Base-by-base conservation (phyloP, 1,140 invertebrate genomes). In the Ceratoteleas bidentatus region DNA sequence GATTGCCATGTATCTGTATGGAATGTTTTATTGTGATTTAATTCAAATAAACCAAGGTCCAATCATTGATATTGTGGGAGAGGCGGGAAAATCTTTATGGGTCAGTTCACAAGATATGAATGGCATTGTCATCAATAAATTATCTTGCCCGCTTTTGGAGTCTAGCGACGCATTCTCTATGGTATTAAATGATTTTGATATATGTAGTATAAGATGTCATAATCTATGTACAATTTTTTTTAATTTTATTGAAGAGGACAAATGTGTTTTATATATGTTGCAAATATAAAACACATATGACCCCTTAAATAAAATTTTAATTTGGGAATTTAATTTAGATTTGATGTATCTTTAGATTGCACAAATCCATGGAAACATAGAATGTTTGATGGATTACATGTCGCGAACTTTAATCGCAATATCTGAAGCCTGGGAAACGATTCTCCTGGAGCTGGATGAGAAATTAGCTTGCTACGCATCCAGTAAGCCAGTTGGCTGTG, bases 391-490 rank as follows among this genome's bases (percentile, higher is more conserved):
- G 86, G 94, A 94, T 84, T 96, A 97, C 87, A 92, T 97, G 32
- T 94, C 94, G 38, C 94, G 94, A 81, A 96, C 96, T 2, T 94
- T 97, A 87, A 93, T 94, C 81, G 95, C 96, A n/a, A 96, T 98
- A 84, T 95, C 94, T 50, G 97, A 98, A 92, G 96, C 97, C 0
- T 99, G 97, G 97, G 98, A 99, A 91, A 97, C 97, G 73, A 97
- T 98, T 84, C 92, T 99, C 11, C 87, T 98, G 16, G 98, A 99
- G 92, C 97, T 99, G 94, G 97, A 99, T 89, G 95, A 96, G 50
- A 99, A 99, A 91, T 92, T 99, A 69, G 94, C 96, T 7, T 95
- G 95, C 74, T 99, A 98, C 93, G 96, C 96, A 33, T 94, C 95
- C 81, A 94, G 94, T 68, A 94, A 96, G 64, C 94, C 94, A 45